Evolutionary conservation across 2,888 invertebrate genomes (phyloP), one percentile per base, ranked within the genome.

Genomic region (Dione vanillae): DNA sequence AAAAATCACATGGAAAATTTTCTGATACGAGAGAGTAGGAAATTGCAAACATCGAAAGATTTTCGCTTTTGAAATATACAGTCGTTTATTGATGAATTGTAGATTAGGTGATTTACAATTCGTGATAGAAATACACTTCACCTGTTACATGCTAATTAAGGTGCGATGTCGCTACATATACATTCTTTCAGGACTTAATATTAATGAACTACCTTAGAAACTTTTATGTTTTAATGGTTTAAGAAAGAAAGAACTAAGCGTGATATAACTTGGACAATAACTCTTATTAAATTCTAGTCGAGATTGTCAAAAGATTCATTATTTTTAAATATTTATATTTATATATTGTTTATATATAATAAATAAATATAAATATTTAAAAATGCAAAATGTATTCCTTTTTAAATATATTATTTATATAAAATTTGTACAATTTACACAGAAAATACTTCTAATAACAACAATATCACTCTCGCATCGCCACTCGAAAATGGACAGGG

Each of bases 401-500:
- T n/a, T n/a, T 27, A 27, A 27, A 27, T 2, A 27, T 27, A 27
- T 56, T 16, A 16, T n/a, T 35, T n/a, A 2, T 10, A 54, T 54
- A 54, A n/a, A 14, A 27, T 9, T n/a, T 9, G 35, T 54, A 56
- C 56, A 37, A 56, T 40, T 56, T 5, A 56, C 56, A 37, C 11
- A 70, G 61, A 54, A 61, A 68, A 59, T 68, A 65, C 61, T 52
- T 62, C 65, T 59, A 68, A 65, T 62, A 70, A 70, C 61, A 68
- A 20, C 61, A 68, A 20, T 43, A 54, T 51, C 41, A 27, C 43
- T 67, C 65, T 61, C 16, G 0, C 16, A 56, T 20, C 45, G 58
- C 64, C 75, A 75, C 74, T 76, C 72, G 56, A 73, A 58, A 70
- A 69, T 52, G 70, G 68, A 71, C 71, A 82, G 80, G 83, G 89